phyloP scores from a whole-genome alignment of 2,888 invertebrate genomes.

The Cheilosia pagana region DNA sequence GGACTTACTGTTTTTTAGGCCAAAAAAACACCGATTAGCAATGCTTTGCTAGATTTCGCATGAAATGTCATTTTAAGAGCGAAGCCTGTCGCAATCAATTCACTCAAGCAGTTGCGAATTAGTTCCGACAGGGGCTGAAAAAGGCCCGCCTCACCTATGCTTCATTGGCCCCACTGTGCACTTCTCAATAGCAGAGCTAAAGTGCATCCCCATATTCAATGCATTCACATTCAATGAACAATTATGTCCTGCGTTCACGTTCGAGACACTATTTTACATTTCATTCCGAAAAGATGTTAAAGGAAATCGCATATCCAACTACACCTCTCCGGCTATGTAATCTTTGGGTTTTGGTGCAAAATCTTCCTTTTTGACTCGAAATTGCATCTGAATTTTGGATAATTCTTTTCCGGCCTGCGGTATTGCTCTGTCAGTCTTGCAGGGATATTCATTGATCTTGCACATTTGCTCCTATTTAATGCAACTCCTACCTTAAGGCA shows the following conservation, averaged over 20 bases:
- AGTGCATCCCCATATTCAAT: conserved; percentile 10
- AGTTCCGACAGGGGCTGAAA: no score
- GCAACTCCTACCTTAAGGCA: conserved; percentile 40
- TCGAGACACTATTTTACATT: conserved; percentile 19
- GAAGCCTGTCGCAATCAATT: no score
- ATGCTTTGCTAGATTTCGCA: no score
- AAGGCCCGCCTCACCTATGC: background rate
- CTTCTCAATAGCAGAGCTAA: no score
- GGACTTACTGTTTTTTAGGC: no score
- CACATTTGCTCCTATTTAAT: conserved; percentile 58
- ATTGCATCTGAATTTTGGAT: conserved; percentile 64
- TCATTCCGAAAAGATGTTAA: conserved; percentile 1
- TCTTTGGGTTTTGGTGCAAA: background rate
- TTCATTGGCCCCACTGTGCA: background rate
- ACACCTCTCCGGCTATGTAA: background rate
- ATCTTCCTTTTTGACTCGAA: conserved; percentile 36
- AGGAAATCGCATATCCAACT: conserved; percentile 6
- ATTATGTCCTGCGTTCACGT: conserved; percentile 32
- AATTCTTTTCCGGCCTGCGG: conserved; percentile 50
- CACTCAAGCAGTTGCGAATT: no score
- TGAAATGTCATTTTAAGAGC: no score
- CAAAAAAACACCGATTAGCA: no score
- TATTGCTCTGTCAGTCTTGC: conserved; percentile 63
- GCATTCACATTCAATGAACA: conserved; percentile 50
- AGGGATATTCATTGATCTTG: conserved; percentile 70